Evolutionary conservation across 2,888 invertebrate species (phyloP), one percentile per base, ranked within the genome.

Genomic region (Criorhina ranunculi): DNA sequence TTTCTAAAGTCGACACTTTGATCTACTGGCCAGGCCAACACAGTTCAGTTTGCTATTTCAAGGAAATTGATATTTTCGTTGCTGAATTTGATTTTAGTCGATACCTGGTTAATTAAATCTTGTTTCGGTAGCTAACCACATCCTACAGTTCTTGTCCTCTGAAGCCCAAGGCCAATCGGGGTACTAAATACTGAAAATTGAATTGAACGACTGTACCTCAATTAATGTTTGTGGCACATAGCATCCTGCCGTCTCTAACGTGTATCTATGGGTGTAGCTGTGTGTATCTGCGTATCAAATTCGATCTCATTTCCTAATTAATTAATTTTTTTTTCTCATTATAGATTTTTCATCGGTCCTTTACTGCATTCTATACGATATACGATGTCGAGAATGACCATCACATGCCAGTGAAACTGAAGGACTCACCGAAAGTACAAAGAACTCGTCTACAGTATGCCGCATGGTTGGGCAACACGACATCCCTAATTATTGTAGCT

Each of bases 351-450:
- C 94, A 95, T 92, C 94, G 96, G 93, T 96, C 96, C 87, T 96
- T 95, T 93, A 96, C 96, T 89, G 96, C 97, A 89, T 95, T 96
- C 92, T 97, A 97, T 93, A 97, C 97, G 89, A 95, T 97, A 92
- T 97, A 97, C 93, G 97, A 97, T 93, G 96, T 97, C 92, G 95
- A 95, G 91, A 97, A 97, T 93, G 97, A 97, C 93, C 97, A 96
- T 92, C 96, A 96, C 93, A 96, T 96, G 91, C 96, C 96, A 59
- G 94, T 97, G 87, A 95, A 96, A 92, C 94, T 97, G 91, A 95
- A 96, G 92, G 94, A 95, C 86, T 95, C 95, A 81, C 93, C 95
- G 59, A 94, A 94, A 89, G 93, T 94, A 83, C 94, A 94, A 90
- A 94, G 94, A 88, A 94, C 95, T 91, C 94, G 96, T 88, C 93